These are phyloP conservation scores for Centropristis striata DNA, from an alignment of 2,113 vertebrate species.

Conservation along the genomic window DNA sequence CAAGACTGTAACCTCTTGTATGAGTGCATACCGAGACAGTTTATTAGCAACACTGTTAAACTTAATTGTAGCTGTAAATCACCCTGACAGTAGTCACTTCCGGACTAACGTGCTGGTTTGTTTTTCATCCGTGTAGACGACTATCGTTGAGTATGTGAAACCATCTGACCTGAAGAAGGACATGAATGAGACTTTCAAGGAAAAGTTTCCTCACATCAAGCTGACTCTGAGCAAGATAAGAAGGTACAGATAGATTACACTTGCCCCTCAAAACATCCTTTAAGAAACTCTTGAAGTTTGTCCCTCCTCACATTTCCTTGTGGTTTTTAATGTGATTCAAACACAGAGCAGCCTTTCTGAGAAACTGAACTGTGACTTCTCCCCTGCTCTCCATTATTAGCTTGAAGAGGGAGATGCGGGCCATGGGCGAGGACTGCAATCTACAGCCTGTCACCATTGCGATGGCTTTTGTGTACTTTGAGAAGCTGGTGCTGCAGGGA, in stretches of 20 bases:
- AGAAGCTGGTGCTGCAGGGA: conserved; percentile 97
- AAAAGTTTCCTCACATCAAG: conserved; percentile 97
- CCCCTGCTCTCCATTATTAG: conserved; percentile 75
- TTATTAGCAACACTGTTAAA: background rate
- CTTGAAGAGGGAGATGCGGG: conserved; percentile 96
- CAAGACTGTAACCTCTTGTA: conserved; percentile 11
- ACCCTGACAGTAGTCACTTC: background rate
- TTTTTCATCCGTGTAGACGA: conserved; percentile 87
- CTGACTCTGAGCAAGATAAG: conserved; percentile 97
- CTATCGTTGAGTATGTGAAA: conserved; percentile 97
- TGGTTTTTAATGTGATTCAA: background rate
- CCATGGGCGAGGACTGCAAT: conserved; percentile 92
- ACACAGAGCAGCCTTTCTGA: background rate
- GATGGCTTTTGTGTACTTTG: conserved; percentile 99
- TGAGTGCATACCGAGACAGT: background rate
- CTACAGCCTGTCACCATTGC: conserved; percentile 95
- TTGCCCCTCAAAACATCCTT: background rate
- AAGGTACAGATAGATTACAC: conserved; percentile 84
- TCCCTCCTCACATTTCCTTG: background rate
- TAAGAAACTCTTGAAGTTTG: background rate
- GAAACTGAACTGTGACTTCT: background rate
- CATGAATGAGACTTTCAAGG: conserved; percentile 98
- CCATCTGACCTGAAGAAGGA: conserved; percentile 98
- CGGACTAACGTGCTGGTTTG: background rate
- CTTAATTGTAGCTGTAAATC: background rate